These are phyloP conservation scores for Melanaphis sacchari DNA, from an alignment of 1,140 invertebrate species.

Conservation along the genomic window DNA sequence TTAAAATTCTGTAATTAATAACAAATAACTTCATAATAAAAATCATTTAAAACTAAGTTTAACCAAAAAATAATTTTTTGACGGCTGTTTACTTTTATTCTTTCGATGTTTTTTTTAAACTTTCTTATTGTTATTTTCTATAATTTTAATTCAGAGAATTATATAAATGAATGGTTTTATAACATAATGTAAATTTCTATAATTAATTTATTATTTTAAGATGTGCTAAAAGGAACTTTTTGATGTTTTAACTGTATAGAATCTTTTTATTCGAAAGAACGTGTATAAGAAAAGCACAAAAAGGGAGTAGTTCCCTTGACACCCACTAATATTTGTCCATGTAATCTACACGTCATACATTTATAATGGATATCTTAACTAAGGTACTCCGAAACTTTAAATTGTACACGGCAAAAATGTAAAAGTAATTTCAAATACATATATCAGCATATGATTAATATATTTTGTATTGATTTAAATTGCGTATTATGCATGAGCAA, in stretches of 20 bases:
- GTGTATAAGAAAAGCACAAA: background rate
- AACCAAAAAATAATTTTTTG: too few species aligned
- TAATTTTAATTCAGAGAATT: background rate
- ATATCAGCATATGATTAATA: conserved; percentile 15
- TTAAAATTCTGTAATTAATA: too few species aligned
- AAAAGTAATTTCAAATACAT: background rate
- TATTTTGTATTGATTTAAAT: conserved; percentile 11
- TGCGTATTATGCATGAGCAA: background rate
- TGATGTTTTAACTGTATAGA: background rate
- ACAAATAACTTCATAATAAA: too few species aligned
- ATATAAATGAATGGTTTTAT: background rate
- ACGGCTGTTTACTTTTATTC: too few species aligned
- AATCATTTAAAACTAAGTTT: too few species aligned
- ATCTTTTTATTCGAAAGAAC: background rate
- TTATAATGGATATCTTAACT: background rate
- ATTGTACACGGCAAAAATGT: background rate
- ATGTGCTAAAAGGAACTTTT: background rate
- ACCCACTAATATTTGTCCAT: background rate
- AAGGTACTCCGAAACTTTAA: background rate
- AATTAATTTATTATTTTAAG: background rate
- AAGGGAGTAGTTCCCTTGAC: background rate
- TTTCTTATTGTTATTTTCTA: background rate
- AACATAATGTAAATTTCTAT: background rate
- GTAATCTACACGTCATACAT: background rate
- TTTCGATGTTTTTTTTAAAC: too few species aligned